Base-by-base conservation (phyloP, 2,113 vertebrate species). In the Melanerpes aurifrons region DNA sequence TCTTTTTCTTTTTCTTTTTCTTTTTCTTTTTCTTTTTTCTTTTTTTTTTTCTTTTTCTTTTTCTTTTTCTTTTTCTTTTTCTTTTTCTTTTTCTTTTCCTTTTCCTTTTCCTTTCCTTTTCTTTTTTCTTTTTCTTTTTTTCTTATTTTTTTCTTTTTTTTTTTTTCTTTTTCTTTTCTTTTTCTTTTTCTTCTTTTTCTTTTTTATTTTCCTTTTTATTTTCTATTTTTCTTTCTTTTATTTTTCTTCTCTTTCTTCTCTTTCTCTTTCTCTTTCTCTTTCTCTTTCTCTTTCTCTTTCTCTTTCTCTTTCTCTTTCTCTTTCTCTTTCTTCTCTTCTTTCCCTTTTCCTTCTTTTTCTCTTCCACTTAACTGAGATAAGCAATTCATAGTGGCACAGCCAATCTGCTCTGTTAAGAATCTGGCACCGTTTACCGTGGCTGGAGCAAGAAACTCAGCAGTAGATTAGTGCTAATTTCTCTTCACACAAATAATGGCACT, bases 401-500 rank as follows among this genome's bases (percentile, higher is more conserved):
- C 81, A 96, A 91, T 92, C 91, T 96, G 94, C 84, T 94, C 94
- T 89, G 86, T 90, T 93, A 95, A 92, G 90, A 93, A 90, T 43
- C 87, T 94, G 90, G 88, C 91, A 93, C 91, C 82, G 80, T 88
- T 96, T 94, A 89, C 91, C 92, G 93, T 96, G 94, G 86, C 89
- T 94, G 87, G 89, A 90, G 91, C 86, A 80, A 87, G 78, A 94
- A 57, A 69, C 78, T 94, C 87, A 22, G 84, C 64, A 92, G 63
- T 79, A 95, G 89, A 91, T 94, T 91, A 93, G 90, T 87, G 88
- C 83, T 97, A 95, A 96, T 96, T 97, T 97, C 91, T 96, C 90
- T 88, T 93, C 96, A 96, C 95, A 93, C 87, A 94, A 96, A 95
- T 95, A 96, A 96, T 93, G 96, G 93, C 93, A 91, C 80, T 96